Evolutionary conservation across 2,888 invertebrate species (phyloP).

Genomic region (Serrognathus titanus): DNA sequence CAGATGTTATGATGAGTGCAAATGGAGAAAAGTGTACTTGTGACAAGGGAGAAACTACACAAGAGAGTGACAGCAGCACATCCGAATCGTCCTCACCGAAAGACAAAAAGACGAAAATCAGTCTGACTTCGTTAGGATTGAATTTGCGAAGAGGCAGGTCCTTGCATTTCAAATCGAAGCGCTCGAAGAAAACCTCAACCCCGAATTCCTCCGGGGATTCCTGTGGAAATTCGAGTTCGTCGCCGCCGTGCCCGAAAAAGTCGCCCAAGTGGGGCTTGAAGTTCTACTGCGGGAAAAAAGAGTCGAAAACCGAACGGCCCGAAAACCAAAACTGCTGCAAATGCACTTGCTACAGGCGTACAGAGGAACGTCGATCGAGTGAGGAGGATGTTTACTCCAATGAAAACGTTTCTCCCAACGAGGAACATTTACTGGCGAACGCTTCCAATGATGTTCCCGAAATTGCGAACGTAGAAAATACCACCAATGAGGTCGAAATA

Average conservation of each 20-base stretch:
- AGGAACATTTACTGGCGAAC: not conserved
- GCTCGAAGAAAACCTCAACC: constrained; percentile 29
- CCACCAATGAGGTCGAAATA: not conserved
- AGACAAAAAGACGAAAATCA: constrained; percentile 33
- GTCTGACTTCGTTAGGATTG: constrained; percentile 36
- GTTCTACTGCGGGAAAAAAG: constrained; percentile 43
- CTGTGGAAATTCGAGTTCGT: not conserved
- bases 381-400: constrained; percentile 26
- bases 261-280: constrained; percentile 46
- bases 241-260: constrained; percentile 32
- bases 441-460: not conserved
- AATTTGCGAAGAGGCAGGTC: constrained; percentile 41
- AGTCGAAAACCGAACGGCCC: constrained; percentile 29
- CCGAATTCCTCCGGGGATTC: not conserved
- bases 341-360: constrained; percentile 42
- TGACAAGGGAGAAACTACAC: constrained; percentile 33
- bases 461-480: not conserved
- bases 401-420: constrained; percentile 10
- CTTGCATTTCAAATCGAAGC: constrained; percentile 37
- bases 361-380: constrained; percentile 34
- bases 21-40: constrained; percentile 38
- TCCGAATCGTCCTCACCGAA: constrained; percentile 29
- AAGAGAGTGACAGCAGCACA: constrained; percentile 34
- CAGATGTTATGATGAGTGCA: constrained; percentile 1
- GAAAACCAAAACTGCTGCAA: constrained; percentile 40